A percentile compares a stretch with the other conserved stretches of the same genome.
Conservation (phyloP, 1,140 invertebrate species). For the Tribolium castaneum region DNA sequence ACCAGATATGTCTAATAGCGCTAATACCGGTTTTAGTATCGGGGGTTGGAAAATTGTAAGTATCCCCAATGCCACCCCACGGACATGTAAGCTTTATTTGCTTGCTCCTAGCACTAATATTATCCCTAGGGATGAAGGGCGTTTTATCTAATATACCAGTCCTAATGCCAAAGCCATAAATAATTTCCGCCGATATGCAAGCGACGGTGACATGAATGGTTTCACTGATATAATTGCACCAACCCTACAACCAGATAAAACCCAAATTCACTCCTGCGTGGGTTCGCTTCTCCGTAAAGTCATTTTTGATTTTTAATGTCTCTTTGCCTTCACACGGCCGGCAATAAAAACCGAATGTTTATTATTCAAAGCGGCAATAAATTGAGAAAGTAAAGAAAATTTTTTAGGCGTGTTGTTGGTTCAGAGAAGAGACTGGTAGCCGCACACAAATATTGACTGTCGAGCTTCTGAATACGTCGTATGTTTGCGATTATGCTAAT, state of each 20-base stretch:
- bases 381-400: conserved; percentile 28
- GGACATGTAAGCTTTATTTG: conserved; percentile 57
- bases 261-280: neutral
- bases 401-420: conserved; percentile 31
- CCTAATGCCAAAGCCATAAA: conserved; percentile 46
- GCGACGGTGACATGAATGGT: neutral
- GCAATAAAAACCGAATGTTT: conserved; percentile 37
- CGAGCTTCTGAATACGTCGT: conserved; percentile 39
- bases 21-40: conserved; percentile 50
- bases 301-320: neutral
- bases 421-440: conserved; percentile 27
- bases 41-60: conserved; percentile 36
- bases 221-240: conserved; percentile 9
- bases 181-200: conserved; percentile 40
- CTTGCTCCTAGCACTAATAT: conserved; percentile 56
- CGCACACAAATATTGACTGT: conserved; percentile 41
- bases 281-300: conserved; percentile 3
- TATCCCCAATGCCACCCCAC: conserved; percentile 45
- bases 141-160: conserved; percentile 54
- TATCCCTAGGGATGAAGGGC: conserved; percentile 54
- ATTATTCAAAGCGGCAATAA: conserved; percentile 42
- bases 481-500: conserved; percentile 45
- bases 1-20: conserved; percentile 59
- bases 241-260: neutral
- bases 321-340: conserved; percentile 16